These are phyloP conservation scores for Uropsilus gracilis DNA, from an alignment of 2,113 vertebrate species.

Conservation along the genomic window DNA sequence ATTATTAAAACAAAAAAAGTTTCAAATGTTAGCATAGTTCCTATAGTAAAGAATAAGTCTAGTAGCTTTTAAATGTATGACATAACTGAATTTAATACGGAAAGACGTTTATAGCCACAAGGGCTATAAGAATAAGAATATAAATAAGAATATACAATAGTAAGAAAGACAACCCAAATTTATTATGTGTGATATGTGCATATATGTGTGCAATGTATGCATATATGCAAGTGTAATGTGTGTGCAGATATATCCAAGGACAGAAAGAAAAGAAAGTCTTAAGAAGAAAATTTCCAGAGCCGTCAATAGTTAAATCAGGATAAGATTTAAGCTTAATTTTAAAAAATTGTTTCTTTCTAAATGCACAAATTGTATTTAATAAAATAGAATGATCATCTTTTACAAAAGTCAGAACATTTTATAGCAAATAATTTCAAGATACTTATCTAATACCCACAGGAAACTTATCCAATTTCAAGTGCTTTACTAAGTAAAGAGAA, in stretches of 20 bases:
- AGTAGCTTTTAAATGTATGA: not conserved
- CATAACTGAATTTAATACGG: not conserved
- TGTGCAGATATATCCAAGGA: too few relatives aligned
- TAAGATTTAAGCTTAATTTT: not conserved
- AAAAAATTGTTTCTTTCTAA: not conserved
- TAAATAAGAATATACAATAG: not conserved
- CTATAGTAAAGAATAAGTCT: not conserved
- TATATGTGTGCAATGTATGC: not conserved
- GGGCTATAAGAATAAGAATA: not conserved
- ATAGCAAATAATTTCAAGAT: not conserved
- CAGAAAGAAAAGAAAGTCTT: not conserved
- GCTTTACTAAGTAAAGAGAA: not conserved
- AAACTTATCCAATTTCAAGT: not conserved
- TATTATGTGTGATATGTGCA: not conserved
- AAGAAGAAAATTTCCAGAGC: not conserved
- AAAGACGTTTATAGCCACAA: not conserved
- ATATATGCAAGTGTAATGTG: too few relatives aligned
- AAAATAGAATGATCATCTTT: not conserved
- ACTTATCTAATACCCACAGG: not conserved
- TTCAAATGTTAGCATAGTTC: not conserved
- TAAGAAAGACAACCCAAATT: not conserved
- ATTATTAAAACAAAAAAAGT: slow-evolving; percentile 5
- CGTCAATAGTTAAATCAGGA: not conserved
- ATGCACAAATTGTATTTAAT: not conserved
- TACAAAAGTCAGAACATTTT: not conserved